Base-by-base conservation (phyloP, 2,113 vertebrate species). In the Lagopus leucura region DNA sequence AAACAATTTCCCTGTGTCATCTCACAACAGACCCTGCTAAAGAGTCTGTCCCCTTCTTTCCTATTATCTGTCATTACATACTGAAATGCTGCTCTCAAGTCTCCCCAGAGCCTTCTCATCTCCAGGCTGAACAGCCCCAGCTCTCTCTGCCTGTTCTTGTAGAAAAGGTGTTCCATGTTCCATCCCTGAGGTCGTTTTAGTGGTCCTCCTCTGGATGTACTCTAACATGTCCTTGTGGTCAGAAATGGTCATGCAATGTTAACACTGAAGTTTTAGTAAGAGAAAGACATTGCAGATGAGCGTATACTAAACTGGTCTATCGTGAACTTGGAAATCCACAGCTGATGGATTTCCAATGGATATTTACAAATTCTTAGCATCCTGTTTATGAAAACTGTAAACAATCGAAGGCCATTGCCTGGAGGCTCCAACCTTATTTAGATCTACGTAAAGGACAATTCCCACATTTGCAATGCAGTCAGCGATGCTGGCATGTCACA, bases 311-410 rank as follows among this genome's bases (percentile, higher is more conserved):
- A 22, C n/a, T 25, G 47, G 36, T 73, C 45, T 24, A 1, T 50
- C 40, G 43, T 15, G 28, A 88, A 28, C n/a, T 45, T 58, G 47
- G 47, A 42, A 66, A 82, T 13, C 36, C 58, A 42, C 82, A 86
- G 91, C 82, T 43, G 76, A 75, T 50, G 66, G 73, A 64, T 45
- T 88, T 82, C 43, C 36, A 65, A 13, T 70, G 63, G 73, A 50
- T 94, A 88, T 96, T 96, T 97, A 94, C 36, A 75, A 61, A 38
- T 34, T 8, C 57, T 38, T 54, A 89, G 54, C 74, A 86, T 96
- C 96, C 96, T 97, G 95, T 97, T 97, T 96, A 95, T 57, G 54
- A 57, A 89, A 91, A 6, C 38, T 6, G 65, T 94, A 94, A 94
- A 91, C 95, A 84, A 75, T 83, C 4, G 2, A 74, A 93, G 64